These are phyloP conservation scores for Chanos chanos DNA, from an alignment of 2,797 vertebrate genomes.

Conservation along the genomic window DNA sequence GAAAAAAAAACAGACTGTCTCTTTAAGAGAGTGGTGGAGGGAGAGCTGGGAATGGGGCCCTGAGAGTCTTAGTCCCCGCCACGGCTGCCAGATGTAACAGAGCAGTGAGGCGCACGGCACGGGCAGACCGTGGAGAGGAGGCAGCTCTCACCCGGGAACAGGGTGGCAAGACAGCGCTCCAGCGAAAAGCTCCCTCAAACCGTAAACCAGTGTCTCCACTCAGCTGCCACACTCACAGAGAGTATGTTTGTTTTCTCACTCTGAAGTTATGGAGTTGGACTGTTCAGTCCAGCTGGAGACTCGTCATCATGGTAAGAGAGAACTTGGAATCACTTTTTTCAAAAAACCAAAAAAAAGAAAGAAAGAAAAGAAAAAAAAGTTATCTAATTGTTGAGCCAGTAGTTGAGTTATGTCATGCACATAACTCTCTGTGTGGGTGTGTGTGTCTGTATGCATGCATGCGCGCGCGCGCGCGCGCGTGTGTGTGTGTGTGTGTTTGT, in stretches of 20 bases:
- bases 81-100: constrained; percentile 72
- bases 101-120: constrained; percentile 65
- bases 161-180: constrained; percentile 14
- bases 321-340: constrained; percentile 27
- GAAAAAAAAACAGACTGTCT: constrained; percentile 54
- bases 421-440: neutral
- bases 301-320: constrained; percentile 72
- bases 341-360: too few species aligned
- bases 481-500: neutral
- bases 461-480: neutral
- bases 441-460: constrained; percentile 14
- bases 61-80: constrained; percentile 70
- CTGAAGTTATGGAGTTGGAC: constrained; percentile 75
- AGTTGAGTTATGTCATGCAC: too few species aligned
- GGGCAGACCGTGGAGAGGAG: constrained; percentile 53
- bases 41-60: constrained; percentile 72
- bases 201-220: constrained; percentile 8
- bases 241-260: constrained; percentile 56
- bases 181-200: constrained; percentile 4
- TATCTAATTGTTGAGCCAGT: too few species aligned
- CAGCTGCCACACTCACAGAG: neutral
- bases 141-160: constrained; percentile 50
- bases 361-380: too few species aligned
- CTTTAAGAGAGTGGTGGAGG: constrained; percentile 79
- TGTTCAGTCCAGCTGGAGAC: constrained; percentile 65